Base-by-base conservation (phyloP, 2,888 invertebrate genomes). In the Pammene fasciana region DNA sequence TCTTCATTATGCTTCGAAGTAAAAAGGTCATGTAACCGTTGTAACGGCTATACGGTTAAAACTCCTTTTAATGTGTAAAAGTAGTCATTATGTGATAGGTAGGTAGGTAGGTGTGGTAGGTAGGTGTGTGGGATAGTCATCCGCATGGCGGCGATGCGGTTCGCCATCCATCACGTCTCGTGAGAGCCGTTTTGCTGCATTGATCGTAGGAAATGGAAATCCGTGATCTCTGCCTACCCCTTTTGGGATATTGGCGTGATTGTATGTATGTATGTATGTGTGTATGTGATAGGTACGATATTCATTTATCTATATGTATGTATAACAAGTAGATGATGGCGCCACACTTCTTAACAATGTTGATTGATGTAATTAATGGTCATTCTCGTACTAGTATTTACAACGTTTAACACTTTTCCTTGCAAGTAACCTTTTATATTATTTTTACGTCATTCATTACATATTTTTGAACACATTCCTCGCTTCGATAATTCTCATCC, bases 301-400 rank as follows among this genome's bases (percentile, higher is more conserved):
- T 54, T 34, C 6, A 14, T n/a, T n/a, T n/a, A n/a, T n/a, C n/a
- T n/a, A n/a, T n/a, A n/a, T n/a, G n/a, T 14, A 54, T 26, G 4
- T 26, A 54, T 34, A 54, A 3, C 13, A n/a, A 54, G 0, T 10
- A 13, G 34, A 54, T n/a, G 18, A 8, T 10, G 61, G 61, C 61
- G 61, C 61, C 61, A 7, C 18, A 41, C 36, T 14, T 38, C n/a
- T 50, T 50, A 14, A n/a, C 50, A 6, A n/a, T 36, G 50, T 62
- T 50, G 50, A 62, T 50, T 41, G 18, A 10, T 9, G 48, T 50
- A 48, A 60, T 48, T 38, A 48, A 45, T 8, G 14, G 3, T 61
- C 16, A 36, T 62, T 26, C 48, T 48, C n/a, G n/a, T n/a, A n/a
- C n/a, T n/a, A n/a, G 36, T 16, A 14, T 46, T 48, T 46, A 59